Evolutionary conservation across 2,113 vertebrate species (phyloP).

Genomic region (Mohoua ochrocephala): DNA sequence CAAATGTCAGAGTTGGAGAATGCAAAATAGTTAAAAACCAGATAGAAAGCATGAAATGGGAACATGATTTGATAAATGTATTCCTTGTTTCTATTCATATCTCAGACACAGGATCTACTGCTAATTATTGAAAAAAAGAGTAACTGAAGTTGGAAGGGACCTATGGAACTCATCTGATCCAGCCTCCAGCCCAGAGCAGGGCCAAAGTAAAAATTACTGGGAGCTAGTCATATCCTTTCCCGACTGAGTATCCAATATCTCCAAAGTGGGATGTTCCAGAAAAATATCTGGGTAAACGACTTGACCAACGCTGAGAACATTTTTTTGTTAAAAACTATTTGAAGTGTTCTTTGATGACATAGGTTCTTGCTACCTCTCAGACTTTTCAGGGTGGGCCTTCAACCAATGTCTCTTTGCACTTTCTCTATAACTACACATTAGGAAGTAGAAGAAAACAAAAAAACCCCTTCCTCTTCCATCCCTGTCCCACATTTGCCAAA

Average conservation of each 20-base stretch:
- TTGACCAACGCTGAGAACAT: neutral
- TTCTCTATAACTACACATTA: neutral
- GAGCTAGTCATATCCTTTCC: neutral
- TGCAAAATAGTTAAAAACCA: neutral
- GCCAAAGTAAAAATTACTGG: neutral
- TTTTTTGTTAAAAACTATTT: neutral
- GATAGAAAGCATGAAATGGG: neutral
- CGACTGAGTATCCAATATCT: neutral
- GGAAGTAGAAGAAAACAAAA: neutral
- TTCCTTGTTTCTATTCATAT: neutral
- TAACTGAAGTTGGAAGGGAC: neutral
- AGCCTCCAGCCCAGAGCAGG: accelerated
- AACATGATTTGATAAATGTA: neutral
- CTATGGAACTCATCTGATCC: neutral
- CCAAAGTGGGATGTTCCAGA: neutral
- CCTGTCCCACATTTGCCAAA: neutral
- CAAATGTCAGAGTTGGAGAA: neutral
- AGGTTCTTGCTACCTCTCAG: neutral
- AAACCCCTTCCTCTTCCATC: neutral
- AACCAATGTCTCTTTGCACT: neutral
- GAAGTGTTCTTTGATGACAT: neutral
- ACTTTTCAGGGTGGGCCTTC: neutral
- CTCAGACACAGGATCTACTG: neutral
- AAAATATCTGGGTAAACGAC: neutral
- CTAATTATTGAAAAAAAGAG: neutral